Evolutionary conservation across 2,888 invertebrate species (phyloP).

Genomic region (Miltochrista miniata): DNA sequence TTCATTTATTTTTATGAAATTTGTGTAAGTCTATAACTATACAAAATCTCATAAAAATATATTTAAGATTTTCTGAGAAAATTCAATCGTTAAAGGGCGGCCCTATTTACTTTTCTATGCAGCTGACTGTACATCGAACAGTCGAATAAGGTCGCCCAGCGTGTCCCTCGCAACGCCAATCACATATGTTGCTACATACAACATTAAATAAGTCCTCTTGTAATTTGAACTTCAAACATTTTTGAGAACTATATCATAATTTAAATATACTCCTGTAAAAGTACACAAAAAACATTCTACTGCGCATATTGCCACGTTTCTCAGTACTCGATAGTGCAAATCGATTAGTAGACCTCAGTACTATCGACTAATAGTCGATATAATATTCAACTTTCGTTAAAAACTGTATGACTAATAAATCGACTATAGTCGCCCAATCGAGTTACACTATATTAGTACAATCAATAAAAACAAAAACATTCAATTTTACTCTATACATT

Average conservation of each 20-base stretch:
- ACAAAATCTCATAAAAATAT: too few relatives aligned
- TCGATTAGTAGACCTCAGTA: conserved; percentile 18
- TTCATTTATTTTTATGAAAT: too few relatives aligned
- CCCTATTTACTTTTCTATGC: too few relatives aligned
- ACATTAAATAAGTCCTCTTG: neutral
- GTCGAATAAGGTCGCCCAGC: conserved; percentile 39
- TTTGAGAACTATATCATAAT: conserved; percentile 12
- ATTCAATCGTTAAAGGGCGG: too few relatives aligned
- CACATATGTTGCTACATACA: conserved; percentile 11
- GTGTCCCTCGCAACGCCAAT: conserved; percentile 49
- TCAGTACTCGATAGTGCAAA: conserved; percentile 17
- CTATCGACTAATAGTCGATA: conserved; percentile 2
- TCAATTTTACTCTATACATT: conserved; percentile 52
- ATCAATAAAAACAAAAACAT: conserved; percentile 32
- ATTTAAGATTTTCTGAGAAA: too few relatives aligned
- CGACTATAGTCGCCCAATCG: conserved; percentile 24
- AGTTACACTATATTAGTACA: conserved; percentile 29
- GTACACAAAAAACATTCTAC: conserved; percentile 19
- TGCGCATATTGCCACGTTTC: conserved; percentile 17
- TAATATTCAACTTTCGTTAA: too few relatives aligned
- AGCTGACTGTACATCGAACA: too few relatives aligned
- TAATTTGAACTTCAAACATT: neutral
- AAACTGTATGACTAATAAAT: neutral
- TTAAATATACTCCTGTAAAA: conserved; percentile 9
- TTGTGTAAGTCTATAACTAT: too few relatives aligned